Percentiles rank a stretch among this genome's conserved stretches.
Evolutionary conservation across 2,888 invertebrate species (phyloP).

Genomic region (Frankliniella intonsa): DNA sequence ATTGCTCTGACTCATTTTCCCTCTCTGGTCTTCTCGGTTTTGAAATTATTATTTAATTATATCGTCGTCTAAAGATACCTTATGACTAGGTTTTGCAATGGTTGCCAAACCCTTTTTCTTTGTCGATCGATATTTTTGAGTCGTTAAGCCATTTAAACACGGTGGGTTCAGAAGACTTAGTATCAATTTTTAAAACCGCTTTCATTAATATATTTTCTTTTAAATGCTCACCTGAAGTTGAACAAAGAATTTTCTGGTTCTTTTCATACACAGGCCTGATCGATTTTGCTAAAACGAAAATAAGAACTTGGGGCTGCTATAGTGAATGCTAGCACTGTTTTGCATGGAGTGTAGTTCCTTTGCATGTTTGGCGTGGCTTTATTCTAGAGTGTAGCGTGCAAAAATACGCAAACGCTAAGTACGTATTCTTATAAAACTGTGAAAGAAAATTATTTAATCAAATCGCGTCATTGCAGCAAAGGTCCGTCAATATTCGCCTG

Average conservation of each 20-base stretch:
- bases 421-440: neutral
- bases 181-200: neutral
- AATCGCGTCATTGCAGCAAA: neutral
- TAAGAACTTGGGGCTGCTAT: constrained; percentile 28
- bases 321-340: constrained; percentile 35
- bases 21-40: too few relatives aligned
- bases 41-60: too few relatives aligned
- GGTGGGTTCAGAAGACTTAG: constrained; percentile 18
- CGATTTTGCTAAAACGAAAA: neutral
- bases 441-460: neutral
- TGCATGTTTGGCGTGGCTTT: neutral
- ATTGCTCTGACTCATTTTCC: neutral
- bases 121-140: constrained; percentile 32
- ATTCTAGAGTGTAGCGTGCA: constrained; percentile 27
- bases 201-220: neutral
- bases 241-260: constrained; percentile 25
- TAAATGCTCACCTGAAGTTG: neutral
- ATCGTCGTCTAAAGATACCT: neutral
- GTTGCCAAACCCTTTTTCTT: neutral
- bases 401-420: neutral
- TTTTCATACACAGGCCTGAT: neutral
- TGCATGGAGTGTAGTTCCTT: constrained; percentile 8
- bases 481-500: neutral
- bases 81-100: constrained; percentile 9
- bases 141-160: neutral